Conservation (phyloP, 2,113 vertebrate species). For the Oceanites oceanicus region DNA sequence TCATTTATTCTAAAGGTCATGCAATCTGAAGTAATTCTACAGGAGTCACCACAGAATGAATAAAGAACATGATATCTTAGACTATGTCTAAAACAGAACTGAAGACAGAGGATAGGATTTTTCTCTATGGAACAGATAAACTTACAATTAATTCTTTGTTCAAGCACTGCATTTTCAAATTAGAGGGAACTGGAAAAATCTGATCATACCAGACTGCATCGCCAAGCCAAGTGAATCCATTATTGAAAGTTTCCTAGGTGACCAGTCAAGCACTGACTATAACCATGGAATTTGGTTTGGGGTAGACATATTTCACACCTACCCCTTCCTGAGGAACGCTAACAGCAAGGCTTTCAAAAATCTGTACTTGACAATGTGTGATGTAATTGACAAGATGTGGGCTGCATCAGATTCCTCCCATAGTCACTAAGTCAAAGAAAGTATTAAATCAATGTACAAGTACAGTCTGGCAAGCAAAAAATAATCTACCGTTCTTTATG, state of each 20-base stretch:
- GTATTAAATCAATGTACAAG: neutral
- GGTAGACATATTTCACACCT: conserved; percentile 21
- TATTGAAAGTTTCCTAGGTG: neutral
- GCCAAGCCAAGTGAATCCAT: neutral
- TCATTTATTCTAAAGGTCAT: neutral
- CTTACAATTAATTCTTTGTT: neutral
- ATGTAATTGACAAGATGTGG: neutral
- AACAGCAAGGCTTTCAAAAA: conserved; percentile 14
- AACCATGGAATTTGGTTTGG: neutral
- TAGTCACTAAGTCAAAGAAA: neutral
- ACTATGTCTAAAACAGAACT: conserved; percentile 4
- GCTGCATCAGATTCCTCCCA: neutral
- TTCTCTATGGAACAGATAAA: neutral
- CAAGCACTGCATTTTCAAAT: neutral
- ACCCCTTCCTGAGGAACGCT: conserved; percentile 7
- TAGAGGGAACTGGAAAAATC: conserved; percentile 13
- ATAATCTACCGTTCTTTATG: neutral
- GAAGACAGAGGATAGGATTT: neutral
- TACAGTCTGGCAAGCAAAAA: neutral
- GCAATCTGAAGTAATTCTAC: neutral
- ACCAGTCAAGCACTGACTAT: neutral
- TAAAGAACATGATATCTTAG: neutral
- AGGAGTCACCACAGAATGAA: neutral
- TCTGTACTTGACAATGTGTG: neutral
- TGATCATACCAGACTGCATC: neutral